Evolutionary conservation across 2,113 vertebrate genomes (phyloP).

Genomic region (Taurulus bubalis): DNA sequence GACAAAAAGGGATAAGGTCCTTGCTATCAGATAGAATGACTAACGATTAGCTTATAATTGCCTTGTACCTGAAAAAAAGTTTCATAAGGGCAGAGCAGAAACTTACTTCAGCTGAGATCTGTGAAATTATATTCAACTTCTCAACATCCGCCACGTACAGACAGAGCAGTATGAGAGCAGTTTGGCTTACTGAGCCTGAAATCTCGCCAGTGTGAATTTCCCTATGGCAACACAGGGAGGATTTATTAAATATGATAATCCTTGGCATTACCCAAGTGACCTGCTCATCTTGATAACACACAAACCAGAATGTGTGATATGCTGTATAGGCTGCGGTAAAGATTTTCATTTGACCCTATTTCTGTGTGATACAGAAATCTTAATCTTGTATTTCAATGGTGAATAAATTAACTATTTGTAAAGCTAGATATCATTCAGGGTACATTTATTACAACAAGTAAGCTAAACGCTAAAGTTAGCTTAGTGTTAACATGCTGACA

Average conservation of each 20-base stretch:
- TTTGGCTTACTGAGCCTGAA: slow-evolving; percentile 46
- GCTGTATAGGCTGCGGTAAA: neutral
- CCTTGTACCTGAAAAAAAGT: slow-evolving; percentile 28
- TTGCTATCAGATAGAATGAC: slow-evolving; percentile 35
- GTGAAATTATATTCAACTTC: slow-evolving; percentile 40
- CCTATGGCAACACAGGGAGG: slow-evolving; percentile 9
- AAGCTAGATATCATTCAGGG: too few species aligned
- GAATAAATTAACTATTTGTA: too few species aligned
- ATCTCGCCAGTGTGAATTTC: slow-evolving; percentile 23
- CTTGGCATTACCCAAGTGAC: slow-evolving; percentile 40
- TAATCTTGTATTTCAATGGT: neutral
- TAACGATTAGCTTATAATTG: slow-evolving; percentile 43
- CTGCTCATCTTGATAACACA: slow-evolving; percentile 41
- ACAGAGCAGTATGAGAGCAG: slow-evolving; percentile 1
- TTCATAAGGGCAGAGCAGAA: slow-evolving; percentile 31
- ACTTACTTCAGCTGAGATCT: slow-evolving; percentile 20
- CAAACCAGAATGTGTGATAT: slow-evolving; percentile 30
- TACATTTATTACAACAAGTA: too few species aligned
- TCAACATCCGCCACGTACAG: neutral
- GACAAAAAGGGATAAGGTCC: slow-evolving; percentile 24
- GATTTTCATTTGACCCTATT: neutral
- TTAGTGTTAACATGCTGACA: too few species aligned
- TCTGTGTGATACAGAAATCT: neutral
- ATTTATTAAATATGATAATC: slow-evolving; percentile 60
- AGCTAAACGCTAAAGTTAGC: too few species aligned